phyloP scores from a whole-genome alignment of 2,888 invertebrate species.

The Pachydiplax longipennis region DNA sequence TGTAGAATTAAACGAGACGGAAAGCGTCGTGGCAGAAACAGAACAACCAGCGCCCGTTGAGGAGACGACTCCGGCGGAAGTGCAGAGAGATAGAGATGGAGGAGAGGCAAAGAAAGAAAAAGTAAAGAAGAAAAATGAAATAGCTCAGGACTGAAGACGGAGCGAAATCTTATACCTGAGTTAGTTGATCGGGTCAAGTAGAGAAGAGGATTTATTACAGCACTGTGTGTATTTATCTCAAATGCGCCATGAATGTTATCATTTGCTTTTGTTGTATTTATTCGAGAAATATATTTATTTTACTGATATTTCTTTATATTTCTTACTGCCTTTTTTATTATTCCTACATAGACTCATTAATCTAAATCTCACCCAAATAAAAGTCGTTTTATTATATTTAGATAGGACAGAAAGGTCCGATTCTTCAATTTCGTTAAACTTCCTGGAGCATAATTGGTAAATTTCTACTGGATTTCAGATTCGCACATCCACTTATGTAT shows the following conservation, averaged over 20 bases:
- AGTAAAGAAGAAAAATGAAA: neutral
- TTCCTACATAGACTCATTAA: too few relatives aligned
- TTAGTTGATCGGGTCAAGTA: too few relatives aligned
- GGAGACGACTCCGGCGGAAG: neutral
- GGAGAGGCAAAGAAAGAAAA: neutral
- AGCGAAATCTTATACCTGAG: neutral
- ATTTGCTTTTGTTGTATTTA: neutral
- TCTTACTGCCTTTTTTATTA: too few relatives aligned
- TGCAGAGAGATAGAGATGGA: neutral
- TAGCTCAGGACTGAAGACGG: neutral
- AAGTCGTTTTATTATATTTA: too few relatives aligned
- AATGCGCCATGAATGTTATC: neutral
- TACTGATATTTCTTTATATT: neutral
- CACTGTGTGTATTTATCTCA: neutral
- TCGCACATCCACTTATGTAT: too few relatives aligned
- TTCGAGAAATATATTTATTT: neutral
- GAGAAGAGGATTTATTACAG: too few relatives aligned
- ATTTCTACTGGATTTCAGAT: too few relatives aligned
- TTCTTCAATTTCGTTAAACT: too few relatives aligned
- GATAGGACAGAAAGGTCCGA: too few relatives aligned
- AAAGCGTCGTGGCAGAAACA: neutral
- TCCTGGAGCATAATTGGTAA: too few relatives aligned
- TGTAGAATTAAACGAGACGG: neutral
- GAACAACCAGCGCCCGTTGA: neutral
- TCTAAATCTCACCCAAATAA: too few relatives aligned